Evolutionary conservation across 2,888 invertebrate genomes (phyloP), one percentile per base, ranked within the genome.

Genomic region (Pterostichus niger): DNA sequence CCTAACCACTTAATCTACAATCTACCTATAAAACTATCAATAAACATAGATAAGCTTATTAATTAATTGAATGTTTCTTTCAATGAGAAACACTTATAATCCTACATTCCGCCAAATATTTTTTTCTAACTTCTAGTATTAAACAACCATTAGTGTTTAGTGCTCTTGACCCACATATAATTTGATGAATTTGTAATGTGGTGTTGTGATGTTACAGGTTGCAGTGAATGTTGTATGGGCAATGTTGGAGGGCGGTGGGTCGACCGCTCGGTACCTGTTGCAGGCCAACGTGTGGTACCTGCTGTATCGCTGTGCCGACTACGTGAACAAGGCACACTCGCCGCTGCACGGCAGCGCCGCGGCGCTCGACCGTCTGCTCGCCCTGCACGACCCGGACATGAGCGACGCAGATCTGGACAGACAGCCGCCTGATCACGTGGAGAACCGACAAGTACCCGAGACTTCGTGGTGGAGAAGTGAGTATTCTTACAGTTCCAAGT

Each of bases 341-440:
- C 91, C 89, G 68, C 75, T 87, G 35, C 91, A 91, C 83, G 88
- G 87, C 79, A 88, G 88, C 86, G 92, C 92, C 85, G 92, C 92
- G 87, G 93, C 94, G 87, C 91, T 95, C 88, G 94, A 95, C 89
- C 93, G 93, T 87, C 91, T 95, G 71, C 92, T 95, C 87, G 93
- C 93, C 82, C 89, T 92, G 83, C 88, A 88, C 56, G 89, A 89
- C 49, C 89, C 90, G 61, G 85, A 88, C n/a, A 86, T 87, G 31
- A 87, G 81, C 73, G 49, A 79, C 17, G 33, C 54, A 79, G 56
- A 80, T 78, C 44, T 79, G 68, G 76, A 84, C 84, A 76, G 83
- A 11, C 44, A 33, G 40, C 81, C 84, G 31, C 84, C 84, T 15
- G 84, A 85, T 2, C 85, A 84, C 49, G 54, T 78, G 44, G 77